phyloP scores from a whole-genome alignment of 2,113 vertebrate species.

The Delphinapterus leucas region DNA sequence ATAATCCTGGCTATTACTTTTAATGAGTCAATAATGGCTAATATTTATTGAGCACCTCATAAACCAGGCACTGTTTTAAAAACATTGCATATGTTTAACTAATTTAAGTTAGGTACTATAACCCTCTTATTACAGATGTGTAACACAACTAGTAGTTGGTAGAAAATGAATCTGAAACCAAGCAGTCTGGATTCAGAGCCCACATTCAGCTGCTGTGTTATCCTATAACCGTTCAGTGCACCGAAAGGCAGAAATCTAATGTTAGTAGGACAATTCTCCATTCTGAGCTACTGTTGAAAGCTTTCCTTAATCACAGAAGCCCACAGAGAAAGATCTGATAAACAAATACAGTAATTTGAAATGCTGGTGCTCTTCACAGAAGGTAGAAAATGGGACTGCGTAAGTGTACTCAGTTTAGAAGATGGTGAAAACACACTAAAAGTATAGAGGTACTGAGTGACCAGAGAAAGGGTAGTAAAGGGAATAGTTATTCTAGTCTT shows the following conservation, averaged over 20 bases:
- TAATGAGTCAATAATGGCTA: background rate
- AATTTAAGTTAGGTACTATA: background rate
- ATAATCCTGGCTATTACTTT: background rate
- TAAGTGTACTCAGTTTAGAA: constrained; percentile 6
- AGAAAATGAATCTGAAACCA: background rate
- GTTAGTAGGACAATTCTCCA: background rate
- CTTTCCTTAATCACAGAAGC: background rate
- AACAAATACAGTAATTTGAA: constrained; percentile 4
- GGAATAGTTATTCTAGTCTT: background rate
- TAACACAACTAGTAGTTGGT: background rate
- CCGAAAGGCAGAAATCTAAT: background rate
- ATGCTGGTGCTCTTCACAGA: background rate
- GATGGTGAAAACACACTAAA: background rate
- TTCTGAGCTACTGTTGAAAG: background rate
- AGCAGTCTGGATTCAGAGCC: background rate
- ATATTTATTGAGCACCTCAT: background rate
- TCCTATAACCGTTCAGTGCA: background rate
- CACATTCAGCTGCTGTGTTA: background rate
- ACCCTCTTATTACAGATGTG: background rate
- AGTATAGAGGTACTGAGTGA: background rate
- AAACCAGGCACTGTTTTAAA: background rate
- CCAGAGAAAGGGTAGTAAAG: background rate
- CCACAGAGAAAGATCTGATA: background rate
- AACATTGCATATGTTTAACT: background rate
- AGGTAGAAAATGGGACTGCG: background rate